Percentiles rank a stretch among this genome's conserved stretches.
phyloP scores from a whole-genome alignment of 2,797 vertebrate genomes.

The Megaceryle alcyon region DNA sequence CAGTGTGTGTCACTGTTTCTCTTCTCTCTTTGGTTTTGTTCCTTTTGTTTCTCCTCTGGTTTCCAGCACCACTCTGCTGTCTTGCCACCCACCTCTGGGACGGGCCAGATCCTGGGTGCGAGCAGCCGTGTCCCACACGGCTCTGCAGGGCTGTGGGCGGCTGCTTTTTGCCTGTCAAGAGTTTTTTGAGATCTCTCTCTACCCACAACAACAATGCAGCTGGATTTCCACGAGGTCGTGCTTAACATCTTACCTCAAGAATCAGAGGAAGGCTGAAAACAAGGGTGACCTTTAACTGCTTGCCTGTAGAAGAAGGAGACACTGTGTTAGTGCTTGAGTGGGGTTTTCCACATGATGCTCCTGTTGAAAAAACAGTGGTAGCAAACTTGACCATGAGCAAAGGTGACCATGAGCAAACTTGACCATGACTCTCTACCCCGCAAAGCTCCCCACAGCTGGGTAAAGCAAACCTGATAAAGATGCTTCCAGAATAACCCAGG shows the following conservation, averaged over 20 bases:
- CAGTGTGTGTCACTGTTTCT: rapidly evolving
- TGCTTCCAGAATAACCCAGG: background rate
- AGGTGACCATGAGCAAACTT: background rate
- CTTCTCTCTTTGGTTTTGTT: background rate
- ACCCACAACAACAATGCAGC: background rate
- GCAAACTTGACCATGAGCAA: rapidly evolving
- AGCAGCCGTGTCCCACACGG: background rate
- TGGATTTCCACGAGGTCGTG: background rate
- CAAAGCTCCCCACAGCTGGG: background rate
- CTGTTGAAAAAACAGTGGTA: background rate
- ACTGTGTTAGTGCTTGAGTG: background rate
- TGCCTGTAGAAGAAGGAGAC: constrained; percentile 65
- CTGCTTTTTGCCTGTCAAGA: background rate
- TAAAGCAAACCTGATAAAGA: background rate
- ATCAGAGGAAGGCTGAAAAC: constrained; percentile 66
- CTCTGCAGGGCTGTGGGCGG: background rate
- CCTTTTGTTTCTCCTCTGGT: background rate
- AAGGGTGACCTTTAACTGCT: constrained; percentile 47
- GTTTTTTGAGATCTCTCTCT: background rate
- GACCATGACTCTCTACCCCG: background rate
- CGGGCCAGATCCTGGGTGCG: background rate
- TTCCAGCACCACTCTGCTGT: background rate
- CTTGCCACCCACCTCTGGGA: background rate
- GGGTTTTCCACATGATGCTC: background rate
- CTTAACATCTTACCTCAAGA: constrained; percentile 75